Percentiles rank a stretch among this genome's conserved stretches.
Conservation (phyloP, 1,140 invertebrate species). For the Drosophila triauraria region DNA sequence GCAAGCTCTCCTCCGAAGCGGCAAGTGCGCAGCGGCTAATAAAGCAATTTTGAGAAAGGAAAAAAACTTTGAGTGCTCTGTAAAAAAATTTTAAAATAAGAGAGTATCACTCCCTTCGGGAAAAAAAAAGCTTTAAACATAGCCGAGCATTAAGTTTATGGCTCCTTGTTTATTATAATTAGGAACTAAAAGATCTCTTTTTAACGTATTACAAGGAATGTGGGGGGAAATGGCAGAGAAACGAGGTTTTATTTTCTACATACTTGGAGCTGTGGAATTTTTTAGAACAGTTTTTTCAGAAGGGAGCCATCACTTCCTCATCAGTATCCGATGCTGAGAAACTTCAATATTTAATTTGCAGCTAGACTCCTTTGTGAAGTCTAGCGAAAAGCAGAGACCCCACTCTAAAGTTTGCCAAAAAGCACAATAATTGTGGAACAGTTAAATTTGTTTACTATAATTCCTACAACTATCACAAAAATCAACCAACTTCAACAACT, state of each 20-base stretch:
- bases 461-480: not conserved
- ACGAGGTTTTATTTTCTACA: not conserved
- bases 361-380: not conserved
- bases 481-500: constrained; percentile 11
- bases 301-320: not conserved
- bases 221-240: not conserved
- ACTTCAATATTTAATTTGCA: no score
- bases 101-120: not conserved
- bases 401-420: not conserved
- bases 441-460: not conserved
- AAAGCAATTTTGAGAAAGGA: constrained; percentile 16
- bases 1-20: not conserved
- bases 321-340: not conserved
- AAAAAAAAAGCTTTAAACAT: not conserved
- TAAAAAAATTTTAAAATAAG: constrained; percentile 14
- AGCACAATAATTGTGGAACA: not conserved
- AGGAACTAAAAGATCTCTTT: constrained; percentile 1
- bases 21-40: constrained; percentile 21
- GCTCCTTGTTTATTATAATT: constrained; percentile 13
- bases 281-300: not conserved
- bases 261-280: not conserved
- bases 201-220: not conserved
- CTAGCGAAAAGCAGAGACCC: not conserved
- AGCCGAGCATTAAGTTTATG: constrained; percentile 4
- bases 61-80: not conserved